Evolutionary conservation across 2,888 invertebrate species (phyloP).

Genomic region (Troilus luridus): DNA sequence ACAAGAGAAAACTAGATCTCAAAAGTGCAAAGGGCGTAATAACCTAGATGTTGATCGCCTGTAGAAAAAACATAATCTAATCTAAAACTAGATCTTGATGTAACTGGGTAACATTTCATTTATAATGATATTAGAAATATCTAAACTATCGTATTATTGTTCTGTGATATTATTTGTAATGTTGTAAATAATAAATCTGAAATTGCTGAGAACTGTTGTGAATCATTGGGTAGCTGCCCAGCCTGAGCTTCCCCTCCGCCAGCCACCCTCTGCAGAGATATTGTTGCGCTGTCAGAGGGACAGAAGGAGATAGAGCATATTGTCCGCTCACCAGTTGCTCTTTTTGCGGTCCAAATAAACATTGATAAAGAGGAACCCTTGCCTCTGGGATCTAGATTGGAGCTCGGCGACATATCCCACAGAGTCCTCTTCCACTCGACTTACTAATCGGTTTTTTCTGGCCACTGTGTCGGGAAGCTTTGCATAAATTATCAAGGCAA

Average conservation of each 20-base stretch:
- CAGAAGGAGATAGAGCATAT: conserved; percentile 29
- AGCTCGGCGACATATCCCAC: conserved; percentile 12
- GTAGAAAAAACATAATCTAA: too few species aligned
- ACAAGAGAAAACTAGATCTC: too few species aligned
- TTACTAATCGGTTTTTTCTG: conserved; percentile 55
- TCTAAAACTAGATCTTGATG: too few species aligned
- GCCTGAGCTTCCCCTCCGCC: not conserved
- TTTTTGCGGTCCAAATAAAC: conserved; percentile 42
- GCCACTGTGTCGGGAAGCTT: conserved; percentile 36
- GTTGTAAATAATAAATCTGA: not conserved
- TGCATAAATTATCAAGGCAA: conserved; percentile 54
- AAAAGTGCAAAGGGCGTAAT: too few species aligned
- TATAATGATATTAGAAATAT: too few species aligned
- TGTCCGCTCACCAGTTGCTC: conserved; percentile 47
- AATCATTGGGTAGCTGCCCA: not conserved
- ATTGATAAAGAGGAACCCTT: conserved; percentile 28
- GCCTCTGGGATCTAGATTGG: not conserved
- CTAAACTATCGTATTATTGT: too few species aligned
- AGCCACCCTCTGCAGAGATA: not conserved
- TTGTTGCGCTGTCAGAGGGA: conserved; percentile 17
- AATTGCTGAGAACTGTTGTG: not conserved
- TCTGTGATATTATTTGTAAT: not conserved
- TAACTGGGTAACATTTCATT: too few species aligned
- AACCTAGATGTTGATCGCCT: too few species aligned
- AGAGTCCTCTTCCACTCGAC: conserved; percentile 53